Evolutionary conservation across 2,797 vertebrate species (phyloP).

Genomic region (Centroberyx gerrardi): DNA sequence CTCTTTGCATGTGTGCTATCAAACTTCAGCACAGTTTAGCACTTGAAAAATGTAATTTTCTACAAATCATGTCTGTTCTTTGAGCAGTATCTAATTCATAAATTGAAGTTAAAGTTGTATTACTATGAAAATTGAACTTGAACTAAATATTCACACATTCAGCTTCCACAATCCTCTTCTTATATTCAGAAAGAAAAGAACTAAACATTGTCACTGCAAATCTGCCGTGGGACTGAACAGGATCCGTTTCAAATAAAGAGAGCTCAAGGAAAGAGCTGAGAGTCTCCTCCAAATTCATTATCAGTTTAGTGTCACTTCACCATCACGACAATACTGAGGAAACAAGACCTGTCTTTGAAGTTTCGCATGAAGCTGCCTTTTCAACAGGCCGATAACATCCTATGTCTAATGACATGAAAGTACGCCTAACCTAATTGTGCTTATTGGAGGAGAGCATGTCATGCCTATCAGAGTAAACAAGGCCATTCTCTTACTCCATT

Average conservation of each 20-base stretch:
- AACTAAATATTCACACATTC: no score
- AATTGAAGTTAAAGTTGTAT: no score
- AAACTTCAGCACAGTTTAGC: no score
- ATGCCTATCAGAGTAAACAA: constrained; percentile 36
- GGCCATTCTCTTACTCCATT: constrained; percentile 20
- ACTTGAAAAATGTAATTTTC: no score
- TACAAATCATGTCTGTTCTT: no score
- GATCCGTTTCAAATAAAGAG: background rate
- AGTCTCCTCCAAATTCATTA: background rate
- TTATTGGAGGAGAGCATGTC: constrained; percentile 31
- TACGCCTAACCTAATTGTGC: constrained; percentile 36
- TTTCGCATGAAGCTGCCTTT: background rate
- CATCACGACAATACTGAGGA: no score
- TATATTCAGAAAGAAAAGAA: no score
- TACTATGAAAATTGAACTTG: no score
- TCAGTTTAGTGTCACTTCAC: background rate
- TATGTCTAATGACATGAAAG: constrained; percentile 38
- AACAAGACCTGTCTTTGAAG: background rate
- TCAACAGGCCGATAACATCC: background rate
- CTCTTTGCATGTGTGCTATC: background rate
- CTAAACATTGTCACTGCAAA: no score
- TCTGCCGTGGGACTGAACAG: no score
- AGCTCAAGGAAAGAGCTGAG: background rate
- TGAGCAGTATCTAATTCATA: no score
- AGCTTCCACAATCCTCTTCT: no score